These are phyloP conservation scores for Calephelis virginiensis DNA, from an alignment of 1,140 invertebrate genomes.

Conservation along the genomic window DNA sequence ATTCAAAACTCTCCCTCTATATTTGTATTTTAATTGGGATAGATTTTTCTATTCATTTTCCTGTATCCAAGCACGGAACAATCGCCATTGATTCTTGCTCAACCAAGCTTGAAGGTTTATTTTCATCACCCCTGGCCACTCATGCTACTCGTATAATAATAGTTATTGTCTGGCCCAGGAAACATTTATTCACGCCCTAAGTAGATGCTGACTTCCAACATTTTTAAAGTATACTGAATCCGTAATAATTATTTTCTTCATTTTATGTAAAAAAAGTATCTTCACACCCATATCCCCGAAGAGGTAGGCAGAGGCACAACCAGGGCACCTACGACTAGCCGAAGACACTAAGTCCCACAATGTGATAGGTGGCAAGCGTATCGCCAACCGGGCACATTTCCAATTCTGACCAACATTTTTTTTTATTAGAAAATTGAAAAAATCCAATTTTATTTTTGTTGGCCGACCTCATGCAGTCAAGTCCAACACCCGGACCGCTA, in stretches of 20 bases:
- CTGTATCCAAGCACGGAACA: conserved; percentile 41
- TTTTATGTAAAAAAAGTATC: no score
- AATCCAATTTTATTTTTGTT: no score
- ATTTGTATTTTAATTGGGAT: conserved; percentile 10
- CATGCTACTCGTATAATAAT: conserved; percentile 43
- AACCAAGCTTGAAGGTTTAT: conserved; percentile 67
- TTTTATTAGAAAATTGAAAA: no score
- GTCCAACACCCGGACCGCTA: no score
- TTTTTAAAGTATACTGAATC: conserved; percentile 1
- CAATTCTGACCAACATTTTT: no score
- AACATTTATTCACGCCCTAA: conserved; percentile 61
- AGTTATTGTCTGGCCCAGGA: conserved; percentile 68
- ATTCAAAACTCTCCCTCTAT: neutral
- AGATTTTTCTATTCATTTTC: conserved; percentile 3
- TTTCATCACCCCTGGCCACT: conserved; percentile 50
- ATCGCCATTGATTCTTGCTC: conserved; percentile 63
- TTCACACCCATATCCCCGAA: no score
- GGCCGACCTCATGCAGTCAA: no score
- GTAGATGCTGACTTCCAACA: conserved; percentile 21
- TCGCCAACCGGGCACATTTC: no score
- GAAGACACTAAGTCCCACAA: no score
- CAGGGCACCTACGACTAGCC: no score
- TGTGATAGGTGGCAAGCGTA: no score
- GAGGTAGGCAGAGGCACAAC: no score
- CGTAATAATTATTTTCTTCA: neutral